Percentiles rank a stretch among this genome's conserved stretches.
Conservation (phyloP, 2,888 invertebrate genomes). For the Orthosia gothica region DNA sequence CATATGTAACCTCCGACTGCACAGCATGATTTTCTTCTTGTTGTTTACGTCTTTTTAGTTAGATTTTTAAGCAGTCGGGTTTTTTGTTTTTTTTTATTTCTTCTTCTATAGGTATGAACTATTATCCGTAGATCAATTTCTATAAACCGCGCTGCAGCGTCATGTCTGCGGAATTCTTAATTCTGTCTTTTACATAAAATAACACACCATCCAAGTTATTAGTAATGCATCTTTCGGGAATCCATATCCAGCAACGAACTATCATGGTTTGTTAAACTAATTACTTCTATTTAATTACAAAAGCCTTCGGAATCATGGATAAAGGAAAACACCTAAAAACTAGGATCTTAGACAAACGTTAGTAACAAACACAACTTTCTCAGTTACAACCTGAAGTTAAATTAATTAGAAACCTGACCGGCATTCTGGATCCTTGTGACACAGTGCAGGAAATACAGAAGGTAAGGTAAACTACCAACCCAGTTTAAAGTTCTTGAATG, state of each 20-base stretch:
- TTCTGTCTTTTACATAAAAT: neutral
- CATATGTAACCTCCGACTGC: no score
- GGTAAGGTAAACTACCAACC: neutral
- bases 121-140: no score
- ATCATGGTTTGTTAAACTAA: neutral
- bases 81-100: no score
- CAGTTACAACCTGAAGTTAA: slow-evolving; percentile 63
- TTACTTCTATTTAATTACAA: slow-evolving; percentile 5
- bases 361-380: slow-evolving; percentile 62
- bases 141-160: neutral
- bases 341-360: slow-evolving; percentile 51
- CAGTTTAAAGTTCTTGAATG: no score
- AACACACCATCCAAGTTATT: neutral
- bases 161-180: neutral
- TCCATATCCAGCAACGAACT: neutral
- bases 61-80: no score
- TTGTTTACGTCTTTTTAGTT: no score
- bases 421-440: slow-evolving; percentile 39
- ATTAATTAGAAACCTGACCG: slow-evolving; percentile 69
- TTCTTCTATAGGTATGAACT: no score
- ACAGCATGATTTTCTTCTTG: no score
- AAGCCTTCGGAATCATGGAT: slow-evolving; percentile 17
- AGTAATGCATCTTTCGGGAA: neutral
- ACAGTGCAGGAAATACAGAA: slow-evolving; percentile 25
- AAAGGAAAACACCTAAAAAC: slow-evolving; percentile 30